These are phyloP conservation scores for Drosophila sp. DNA, from an alignment of 1,140 invertebrate species.

Conservation along the genomic window DNA sequence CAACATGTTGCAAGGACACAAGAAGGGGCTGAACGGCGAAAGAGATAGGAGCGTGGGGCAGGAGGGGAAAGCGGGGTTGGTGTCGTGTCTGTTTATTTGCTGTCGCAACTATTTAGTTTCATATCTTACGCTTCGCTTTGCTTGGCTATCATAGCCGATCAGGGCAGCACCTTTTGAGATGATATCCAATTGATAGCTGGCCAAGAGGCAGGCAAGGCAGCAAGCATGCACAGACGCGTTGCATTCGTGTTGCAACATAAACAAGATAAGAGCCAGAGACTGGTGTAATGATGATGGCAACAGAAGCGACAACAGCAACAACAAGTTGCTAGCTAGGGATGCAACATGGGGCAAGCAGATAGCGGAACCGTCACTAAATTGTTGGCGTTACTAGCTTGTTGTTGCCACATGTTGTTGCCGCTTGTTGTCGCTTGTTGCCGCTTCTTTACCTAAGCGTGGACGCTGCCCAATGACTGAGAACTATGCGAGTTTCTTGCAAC, in stretches of 20 bases:
- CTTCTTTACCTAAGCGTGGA: constrained; percentile 41
- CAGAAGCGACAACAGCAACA: constrained; percentile 17
- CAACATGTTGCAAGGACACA: constrained; percentile 3
- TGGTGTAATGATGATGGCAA: constrained; percentile 33
- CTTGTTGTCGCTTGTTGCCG: constrained; percentile 9
- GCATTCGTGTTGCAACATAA: constrained; percentile 49
- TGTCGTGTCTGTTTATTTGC: constrained; percentile 34
- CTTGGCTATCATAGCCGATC: constrained; percentile 39
- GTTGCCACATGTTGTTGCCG: constrained; percentile 4
- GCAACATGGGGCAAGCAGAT: constrained; percentile 25
- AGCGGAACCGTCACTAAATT: constrained; percentile 42
- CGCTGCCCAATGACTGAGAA: constrained; percentile 37
- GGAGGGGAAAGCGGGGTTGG: no score
- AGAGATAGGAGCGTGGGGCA: no score
- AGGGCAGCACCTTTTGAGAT: constrained; percentile 29
- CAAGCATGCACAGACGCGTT: constrained; percentile 20
- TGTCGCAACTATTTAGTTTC: constrained; percentile 35
- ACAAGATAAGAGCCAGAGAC: constrained; percentile 33
- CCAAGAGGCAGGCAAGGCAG: neutral
- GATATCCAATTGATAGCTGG: constrained; percentile 45
- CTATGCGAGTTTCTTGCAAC: constrained; percentile 9
- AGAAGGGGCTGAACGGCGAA: no score
- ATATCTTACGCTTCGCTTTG: constrained; percentile 24
- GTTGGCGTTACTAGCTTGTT: constrained; percentile 28
- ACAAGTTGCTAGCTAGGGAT: neutral